These are phyloP conservation scores for Elaphurus davidianus DNA, from an alignment of 2,113 vertebrate species.

Conservation along the genomic window DNA sequence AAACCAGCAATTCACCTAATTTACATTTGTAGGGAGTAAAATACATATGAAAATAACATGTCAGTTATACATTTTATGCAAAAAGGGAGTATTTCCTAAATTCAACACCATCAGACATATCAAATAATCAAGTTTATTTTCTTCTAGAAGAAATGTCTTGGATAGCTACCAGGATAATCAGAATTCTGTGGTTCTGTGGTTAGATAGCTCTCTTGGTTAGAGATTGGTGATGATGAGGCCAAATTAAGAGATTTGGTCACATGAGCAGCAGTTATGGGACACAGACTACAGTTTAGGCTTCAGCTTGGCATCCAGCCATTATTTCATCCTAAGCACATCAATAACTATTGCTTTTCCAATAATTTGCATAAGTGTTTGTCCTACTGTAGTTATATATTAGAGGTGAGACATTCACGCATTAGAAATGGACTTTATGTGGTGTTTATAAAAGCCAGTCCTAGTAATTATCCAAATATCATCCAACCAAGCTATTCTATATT, in stretches of 20 bases:
- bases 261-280: not conserved
- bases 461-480: not conserved
- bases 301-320: not conserved
- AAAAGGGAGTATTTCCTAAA: not conserved
- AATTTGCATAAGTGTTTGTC: not conserved
- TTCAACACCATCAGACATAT: not conserved
- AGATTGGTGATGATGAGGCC: not conserved
- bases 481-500: not conserved
- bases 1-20: not conserved
- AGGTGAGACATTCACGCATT: not conserved
- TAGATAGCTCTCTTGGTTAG: not conserved
- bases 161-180: not conserved
- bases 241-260: not conserved
- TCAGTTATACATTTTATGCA: not conserved
- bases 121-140: not conserved
- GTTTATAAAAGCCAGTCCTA: not conserved
- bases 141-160: not conserved
- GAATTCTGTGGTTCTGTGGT: not conserved
- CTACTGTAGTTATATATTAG: not conserved
- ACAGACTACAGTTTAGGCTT: not conserved
- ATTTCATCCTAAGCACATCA: not conserved
- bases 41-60: not conserved
- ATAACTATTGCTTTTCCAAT: not conserved
- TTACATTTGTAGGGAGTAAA: not conserved
- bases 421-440: not conserved